Evolutionary conservation across 2,888 invertebrate genomes (phyloP), one percentile per base, ranked within the genome.

Genomic region (Auanema sp.): DNA sequence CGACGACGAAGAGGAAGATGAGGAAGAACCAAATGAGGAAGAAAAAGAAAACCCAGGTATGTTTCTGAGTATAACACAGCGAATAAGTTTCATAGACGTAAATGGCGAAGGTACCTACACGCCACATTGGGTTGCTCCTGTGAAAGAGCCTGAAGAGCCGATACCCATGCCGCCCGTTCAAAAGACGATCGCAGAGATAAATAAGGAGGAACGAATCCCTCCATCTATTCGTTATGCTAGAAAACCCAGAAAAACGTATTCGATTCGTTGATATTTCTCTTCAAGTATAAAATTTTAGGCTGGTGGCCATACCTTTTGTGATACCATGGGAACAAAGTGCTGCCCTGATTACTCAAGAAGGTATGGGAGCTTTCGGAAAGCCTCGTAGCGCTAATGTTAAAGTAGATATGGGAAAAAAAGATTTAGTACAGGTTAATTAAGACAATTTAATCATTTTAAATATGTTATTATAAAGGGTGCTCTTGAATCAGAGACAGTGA

Each of bases 291-390:
- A 43, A 11, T 53, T 69, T 70, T 60, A 76, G 76, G 3, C 72
- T 70, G 25, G 73, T 74, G 3, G 65, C 42, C 43, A 79, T 80
- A 51, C 80, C 80, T 43, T 79, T 77, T 53, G 72, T 77, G 1
- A 75, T 80, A 51, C 80, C 80, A 14, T 64, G 64, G 64, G 75
- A 75, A 49, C 75, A 75, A 60, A 75, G 63, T 2, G 61, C 72
- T 16, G 75, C 75, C 1, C 25, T 72, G 12, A 71, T 69, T 5
- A 72, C 75, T 11, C 75, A 75, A 58, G 75, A 74, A 63, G 68
- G 79, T 49, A 80, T 80, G 80, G 77, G 80, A 8, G 80, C 80
- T 10, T 80, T 80, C 40, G 79, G 80, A 6, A 68, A 68, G 43
- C 66, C 64, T 8, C 60, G 76, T 41, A 68, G 70, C 24, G 69